phyloP scores from a whole-genome alignment of 2,797 vertebrate species.

The Peromyscus melanophrys region DNA sequence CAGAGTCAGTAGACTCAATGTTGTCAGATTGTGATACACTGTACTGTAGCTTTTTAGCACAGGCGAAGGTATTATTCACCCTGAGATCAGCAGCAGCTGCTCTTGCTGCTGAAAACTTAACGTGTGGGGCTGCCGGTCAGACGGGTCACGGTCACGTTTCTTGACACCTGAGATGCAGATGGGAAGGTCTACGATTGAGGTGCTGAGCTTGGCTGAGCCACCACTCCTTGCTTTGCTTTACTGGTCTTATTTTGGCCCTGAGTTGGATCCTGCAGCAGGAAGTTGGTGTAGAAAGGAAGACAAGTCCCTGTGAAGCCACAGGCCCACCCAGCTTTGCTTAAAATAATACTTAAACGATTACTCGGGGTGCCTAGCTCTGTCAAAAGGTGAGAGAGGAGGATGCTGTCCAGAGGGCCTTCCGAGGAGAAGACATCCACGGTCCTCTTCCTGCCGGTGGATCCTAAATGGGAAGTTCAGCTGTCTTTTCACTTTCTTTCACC shows the following conservation, averaged over 20 bases:
- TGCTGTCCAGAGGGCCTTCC: not conserved
- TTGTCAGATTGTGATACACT: not conserved
- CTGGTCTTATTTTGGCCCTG: not conserved
- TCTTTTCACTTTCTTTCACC: not conserved
- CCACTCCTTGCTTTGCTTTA: not conserved
- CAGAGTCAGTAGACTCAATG: not conserved
- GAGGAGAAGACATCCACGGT: not conserved
- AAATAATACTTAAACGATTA: not conserved
- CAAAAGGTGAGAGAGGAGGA: not conserved
- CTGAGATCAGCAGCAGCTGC: not conserved
- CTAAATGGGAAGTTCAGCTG: not conserved
- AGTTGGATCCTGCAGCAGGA: conserved; percentile 59
- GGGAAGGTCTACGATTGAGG: not conserved
- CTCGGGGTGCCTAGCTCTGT: not conserved
- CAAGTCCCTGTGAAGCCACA: conserved; percentile 58
- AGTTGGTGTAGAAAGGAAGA: conserved; percentile 53
- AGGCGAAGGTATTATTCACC: not conserved
- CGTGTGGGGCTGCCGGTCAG: not conserved
- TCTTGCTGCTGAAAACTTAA: not conserved
- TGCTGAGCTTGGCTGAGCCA: not conserved
- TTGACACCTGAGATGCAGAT: not conserved
- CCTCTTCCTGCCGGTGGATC: not conserved
- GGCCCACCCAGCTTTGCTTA: not conserved
- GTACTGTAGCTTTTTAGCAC: not conserved
- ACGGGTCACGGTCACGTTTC: accelerated